Conservation (phyloP, 2,113 vertebrate genomes). For the Oryzias woworae region DNA sequence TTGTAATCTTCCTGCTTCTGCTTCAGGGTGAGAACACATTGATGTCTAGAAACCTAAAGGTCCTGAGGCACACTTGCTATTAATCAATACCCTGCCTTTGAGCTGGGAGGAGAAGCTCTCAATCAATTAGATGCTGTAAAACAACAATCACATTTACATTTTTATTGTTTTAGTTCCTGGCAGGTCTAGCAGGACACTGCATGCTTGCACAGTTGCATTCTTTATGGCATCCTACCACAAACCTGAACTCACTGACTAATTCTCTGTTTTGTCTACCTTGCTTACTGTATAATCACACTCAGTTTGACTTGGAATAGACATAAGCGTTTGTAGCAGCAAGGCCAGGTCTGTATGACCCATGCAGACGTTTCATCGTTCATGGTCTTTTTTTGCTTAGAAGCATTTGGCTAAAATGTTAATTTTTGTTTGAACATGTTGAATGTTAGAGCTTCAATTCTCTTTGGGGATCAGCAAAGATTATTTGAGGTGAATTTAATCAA, state of each 20-base stretch:
- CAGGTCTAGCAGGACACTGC: no score
- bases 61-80: constrained; percentile 44
- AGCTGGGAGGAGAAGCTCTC: constrained; percentile 22
- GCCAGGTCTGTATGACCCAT: not conserved
- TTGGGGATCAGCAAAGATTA: no score
- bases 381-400: not conserved
- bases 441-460: no score
- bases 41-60: constrained; percentile 23
- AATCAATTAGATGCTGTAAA: constrained; percentile 14
- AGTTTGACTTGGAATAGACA: no score
- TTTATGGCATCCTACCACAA: no score
- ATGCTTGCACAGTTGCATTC: no score
- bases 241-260: no score
- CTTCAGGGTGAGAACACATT: not conserved
- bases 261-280: no score
- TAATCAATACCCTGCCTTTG: constrained; percentile 41
- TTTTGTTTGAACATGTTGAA: no score
- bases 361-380: not conserved
- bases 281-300: no score
- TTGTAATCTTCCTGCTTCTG: not conserved
- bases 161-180: constrained; percentile 3
- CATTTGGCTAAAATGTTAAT: no score
- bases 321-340: not conserved
- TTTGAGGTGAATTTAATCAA: no score
- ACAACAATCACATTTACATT: not conserved